Conservation (phyloP, 2,113 vertebrate genomes). For the Eulemur macaco region DNA sequence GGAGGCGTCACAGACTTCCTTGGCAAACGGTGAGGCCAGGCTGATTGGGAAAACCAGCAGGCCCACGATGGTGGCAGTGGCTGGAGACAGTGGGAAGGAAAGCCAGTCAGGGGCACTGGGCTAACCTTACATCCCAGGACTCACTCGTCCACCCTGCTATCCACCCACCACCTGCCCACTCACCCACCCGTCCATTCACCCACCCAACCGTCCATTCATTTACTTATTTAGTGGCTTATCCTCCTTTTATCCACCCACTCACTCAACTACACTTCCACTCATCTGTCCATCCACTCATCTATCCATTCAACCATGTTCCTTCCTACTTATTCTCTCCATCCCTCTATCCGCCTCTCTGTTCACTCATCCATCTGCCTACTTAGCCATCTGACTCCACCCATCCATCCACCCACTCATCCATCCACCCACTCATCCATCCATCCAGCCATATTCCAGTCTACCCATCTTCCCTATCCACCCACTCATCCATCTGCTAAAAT, state of each 20-base stretch:
- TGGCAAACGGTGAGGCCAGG: conserved; percentile 46
- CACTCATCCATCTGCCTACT: neutral
- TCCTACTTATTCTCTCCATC: neutral
- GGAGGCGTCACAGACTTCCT: conserved; percentile 49
- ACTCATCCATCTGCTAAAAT: neutral
- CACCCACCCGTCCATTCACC: fast-evolving
- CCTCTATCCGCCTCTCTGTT: too few relatives aligned
- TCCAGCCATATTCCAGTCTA: neutral
- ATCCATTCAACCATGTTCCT: too few relatives aligned
- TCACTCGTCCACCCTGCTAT: neutral
- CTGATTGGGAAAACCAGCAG: conserved; percentile 65
- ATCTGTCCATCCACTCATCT: neutral
- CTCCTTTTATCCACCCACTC: neutral
- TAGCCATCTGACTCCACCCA: neutral
- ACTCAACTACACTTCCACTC: neutral
- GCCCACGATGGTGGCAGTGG: conserved; percentile 20
- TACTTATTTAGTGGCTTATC: neutral
- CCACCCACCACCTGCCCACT: neutral
- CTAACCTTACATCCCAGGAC: neutral
- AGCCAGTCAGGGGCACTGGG: neutral
- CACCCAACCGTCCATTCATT: neutral
- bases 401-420: neutral
- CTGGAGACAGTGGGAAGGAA: conserved; percentile 19
- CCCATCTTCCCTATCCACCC: too few relatives aligned
- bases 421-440: neutral